Conservation (phyloP, 2,888 invertebrate species). For the Dryomyza anilis region DNA sequence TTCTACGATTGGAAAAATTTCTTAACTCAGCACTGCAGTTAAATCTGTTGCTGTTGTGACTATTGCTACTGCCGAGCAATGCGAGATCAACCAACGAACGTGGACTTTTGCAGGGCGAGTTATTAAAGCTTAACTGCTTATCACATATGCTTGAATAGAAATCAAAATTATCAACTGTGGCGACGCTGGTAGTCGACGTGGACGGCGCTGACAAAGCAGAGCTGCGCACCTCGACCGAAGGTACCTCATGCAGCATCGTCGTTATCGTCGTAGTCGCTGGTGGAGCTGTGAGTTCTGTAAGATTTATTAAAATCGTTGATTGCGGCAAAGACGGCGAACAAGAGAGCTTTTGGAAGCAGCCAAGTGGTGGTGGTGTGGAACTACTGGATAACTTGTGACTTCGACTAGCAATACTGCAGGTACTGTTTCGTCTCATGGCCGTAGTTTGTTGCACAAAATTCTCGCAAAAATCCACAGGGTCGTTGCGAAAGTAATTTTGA, state of each 20-base stretch:
- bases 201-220: slow-evolving; percentile 26
- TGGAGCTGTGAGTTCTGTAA: too few species aligned
- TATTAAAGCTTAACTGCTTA: slow-evolving; percentile 53
- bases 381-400: slow-evolving; percentile 34
- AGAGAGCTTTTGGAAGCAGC: neutral
- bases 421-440: slow-evolving; percentile 45
- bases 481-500: slow-evolving; percentile 48
- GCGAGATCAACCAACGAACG: slow-evolving; percentile 42
- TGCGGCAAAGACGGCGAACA: neutral
- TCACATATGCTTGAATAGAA: slow-evolving; percentile 55
- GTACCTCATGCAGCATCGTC: too few species aligned
- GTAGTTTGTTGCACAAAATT: slow-evolving; percentile 48
- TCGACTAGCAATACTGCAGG: slow-evolving; percentile 41
- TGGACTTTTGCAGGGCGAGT: slow-evolving; percentile 52
- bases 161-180: slow-evolving; percentile 34
- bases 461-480: slow-evolving; percentile 50
- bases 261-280: too few species aligned
- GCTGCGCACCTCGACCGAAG: neutral
- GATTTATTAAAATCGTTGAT: slow-evolving; percentile 18
- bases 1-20: neutral
- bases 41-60: slow-evolving; percentile 9
- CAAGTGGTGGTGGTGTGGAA: neutral
- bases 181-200: slow-evolving; percentile 36
- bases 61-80: neutral
- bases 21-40: neutral